Evolutionary conservation across 2,113 vertebrate genomes (phyloP).

Genomic region (Amphiprion ocellaris): DNA sequence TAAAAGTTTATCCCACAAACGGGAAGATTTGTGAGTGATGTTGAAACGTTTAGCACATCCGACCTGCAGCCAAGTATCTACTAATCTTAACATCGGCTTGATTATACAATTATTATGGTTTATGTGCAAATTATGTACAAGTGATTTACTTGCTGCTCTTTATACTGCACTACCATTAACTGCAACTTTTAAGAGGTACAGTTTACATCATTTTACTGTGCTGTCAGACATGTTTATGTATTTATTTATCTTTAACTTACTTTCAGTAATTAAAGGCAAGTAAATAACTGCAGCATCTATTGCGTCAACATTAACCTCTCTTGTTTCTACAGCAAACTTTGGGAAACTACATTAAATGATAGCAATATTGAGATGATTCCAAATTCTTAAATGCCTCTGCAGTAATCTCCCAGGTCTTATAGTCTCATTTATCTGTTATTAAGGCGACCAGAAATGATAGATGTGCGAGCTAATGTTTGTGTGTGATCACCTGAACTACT

Average conservation of each 20-base stretch:
- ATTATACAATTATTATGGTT: slow-evolving; percentile 12
- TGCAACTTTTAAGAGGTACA: slow-evolving; percentile 39
- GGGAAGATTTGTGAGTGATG: not conserved
- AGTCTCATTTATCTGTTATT: slow-evolving; percentile 69
- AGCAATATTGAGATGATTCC: slow-evolving; percentile 48
- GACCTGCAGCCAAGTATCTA: slow-evolving; percentile 4
- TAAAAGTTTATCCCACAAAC: not conserved
- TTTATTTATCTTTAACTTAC: slow-evolving; percentile 6
- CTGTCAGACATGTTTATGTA: slow-evolving; percentile 26
- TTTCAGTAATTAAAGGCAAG: slow-evolving; percentile 43
- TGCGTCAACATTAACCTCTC: slow-evolving; percentile 40
- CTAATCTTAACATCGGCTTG: not conserved
- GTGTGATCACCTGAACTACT: slow-evolving; percentile 65
- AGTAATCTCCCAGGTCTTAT: slow-evolving; percentile 59
- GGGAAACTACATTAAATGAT: slow-evolving; percentile 48
- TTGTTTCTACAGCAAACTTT: slow-evolving; percentile 41
- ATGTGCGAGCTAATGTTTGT: slow-evolving; percentile 62
- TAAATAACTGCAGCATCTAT: slow-evolving; percentile 38
- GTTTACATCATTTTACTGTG: slow-evolving; percentile 36
- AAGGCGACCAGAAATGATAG: slow-evolving; percentile 59
- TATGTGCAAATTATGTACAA: slow-evolving; percentile 7
- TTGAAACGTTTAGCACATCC: not conserved
- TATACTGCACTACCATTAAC: slow-evolving; percentile 31
- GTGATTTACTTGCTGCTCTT: slow-evolving; percentile 38
- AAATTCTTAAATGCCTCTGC: slow-evolving; percentile 47